Evolutionary conservation across 2,888 invertebrate genomes (phyloP), one percentile per base, ranked within the genome.

Genomic region (Homarus gammarus): DNA sequence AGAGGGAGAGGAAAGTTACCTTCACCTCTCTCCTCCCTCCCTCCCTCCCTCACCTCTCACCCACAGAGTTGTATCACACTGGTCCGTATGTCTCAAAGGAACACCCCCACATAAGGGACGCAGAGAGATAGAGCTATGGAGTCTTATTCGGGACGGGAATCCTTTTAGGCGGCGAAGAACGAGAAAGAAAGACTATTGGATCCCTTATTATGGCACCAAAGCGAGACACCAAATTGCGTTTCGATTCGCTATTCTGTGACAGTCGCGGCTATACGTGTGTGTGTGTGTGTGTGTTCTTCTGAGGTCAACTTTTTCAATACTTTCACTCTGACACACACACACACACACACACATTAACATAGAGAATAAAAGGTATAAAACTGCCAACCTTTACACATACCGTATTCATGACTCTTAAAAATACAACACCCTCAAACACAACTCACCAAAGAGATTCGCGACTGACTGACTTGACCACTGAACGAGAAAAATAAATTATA

Each of bases 121-220:
- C 56, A 22, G 10, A 56, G 1, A 56, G 27, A 12, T 3, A 64
- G 27, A 75, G 3, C 40, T 75, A 40, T 75, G 44, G 75, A 75
- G 49, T 75, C 44, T 75, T 44, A 75, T n/a, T 75, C 44, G n/a
- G 75, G 31, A 40, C 31, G n/a, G 2, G 44, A 75, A 44, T 40
- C 75, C 44, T 75, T 75, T 75, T 40, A 75, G 75, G 40, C 36
- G n/a, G 40, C 22, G 15, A 18, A 49, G 33, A 75, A 75, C 75
- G 44, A 31, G 75, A 44, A 31, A 75, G 40, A 44, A 75, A 44
- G 40, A 44, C 75, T 40, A 75, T 38, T 75, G 75, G 49, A 75
- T 75, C 75, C 75, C 44, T 75, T 75, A 73, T 73, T 73, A 73
- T 73, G n/a, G 49, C n/a, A 27, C 44, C 44, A 75, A 73, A 33